These are phyloP conservation scores for Drosophila repletoides DNA, from an alignment of 1,140 invertebrate species.

Conservation along the genomic window DNA sequence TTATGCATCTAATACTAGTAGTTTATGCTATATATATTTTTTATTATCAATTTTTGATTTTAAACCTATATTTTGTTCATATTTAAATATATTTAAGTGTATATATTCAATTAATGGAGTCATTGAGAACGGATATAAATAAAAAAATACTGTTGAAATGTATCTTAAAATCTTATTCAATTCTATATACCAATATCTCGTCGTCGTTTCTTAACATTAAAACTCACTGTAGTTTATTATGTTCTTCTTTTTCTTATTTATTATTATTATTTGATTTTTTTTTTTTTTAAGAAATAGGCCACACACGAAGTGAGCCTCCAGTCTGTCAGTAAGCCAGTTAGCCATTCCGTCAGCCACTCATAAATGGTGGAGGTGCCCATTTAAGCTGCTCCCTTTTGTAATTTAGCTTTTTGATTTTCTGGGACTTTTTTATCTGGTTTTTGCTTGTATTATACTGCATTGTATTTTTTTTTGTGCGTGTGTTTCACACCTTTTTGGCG, in stretches of 20 bases:
- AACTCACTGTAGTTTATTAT: conserved; percentile 15
- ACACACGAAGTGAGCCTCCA: conserved; percentile 40
- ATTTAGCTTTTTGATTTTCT: conserved; percentile 18
- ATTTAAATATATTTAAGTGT: too few species aligned
- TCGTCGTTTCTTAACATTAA: too few species aligned
- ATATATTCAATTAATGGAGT: too few species aligned
- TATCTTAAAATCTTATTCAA: too few species aligned
- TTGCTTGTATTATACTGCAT: too few species aligned
- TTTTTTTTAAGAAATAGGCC: conserved; percentile 37
- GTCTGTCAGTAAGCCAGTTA: conserved; percentile 32
- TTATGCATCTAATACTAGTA: not conserved
- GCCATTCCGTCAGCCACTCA: conserved; percentile 53
- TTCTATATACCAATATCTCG: too few species aligned
- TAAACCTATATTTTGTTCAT: too few species aligned
- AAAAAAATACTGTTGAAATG: too few species aligned
- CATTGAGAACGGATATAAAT: too few species aligned
- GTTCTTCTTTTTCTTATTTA: not conserved
- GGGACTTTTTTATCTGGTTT: conserved; percentile 3
- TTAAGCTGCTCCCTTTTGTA: conserved; percentile 14
- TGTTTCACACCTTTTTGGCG: conserved; percentile 62
- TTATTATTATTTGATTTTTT: not conserved
- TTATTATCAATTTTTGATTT: not conserved
- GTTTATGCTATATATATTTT: not conserved
- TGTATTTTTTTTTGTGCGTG: too few species aligned
- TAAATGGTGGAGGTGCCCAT: conserved; percentile 54